Percentiles rank a stretch among this genome's conserved stretches.
Conservation (phyloP, 2,113 vertebrate species). For the Ivindomyrus marchei region DNA sequence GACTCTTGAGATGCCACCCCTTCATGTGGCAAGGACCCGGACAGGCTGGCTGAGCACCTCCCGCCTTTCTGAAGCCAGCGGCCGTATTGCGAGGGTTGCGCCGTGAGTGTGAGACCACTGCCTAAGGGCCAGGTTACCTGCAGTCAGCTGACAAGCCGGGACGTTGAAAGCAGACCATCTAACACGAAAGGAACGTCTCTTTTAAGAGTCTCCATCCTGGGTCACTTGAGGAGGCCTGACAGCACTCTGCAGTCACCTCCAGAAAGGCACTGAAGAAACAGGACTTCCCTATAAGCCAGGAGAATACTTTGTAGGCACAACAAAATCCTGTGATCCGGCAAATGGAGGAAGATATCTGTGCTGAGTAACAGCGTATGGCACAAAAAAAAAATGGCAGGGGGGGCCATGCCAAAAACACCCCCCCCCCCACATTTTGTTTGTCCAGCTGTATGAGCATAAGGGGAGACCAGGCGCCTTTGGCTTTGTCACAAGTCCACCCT, state of each 20-base stretch:
- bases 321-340: not conserved
- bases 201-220: not conserved
- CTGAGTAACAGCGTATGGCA: not conserved
- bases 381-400: not conserved
- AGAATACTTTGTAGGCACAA: not conserved
- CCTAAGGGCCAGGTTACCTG: not conserved
- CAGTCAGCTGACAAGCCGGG: not conserved
- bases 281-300: not conserved
- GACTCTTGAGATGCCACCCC: not conserved
- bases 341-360: not conserved
- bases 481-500: not conserved
- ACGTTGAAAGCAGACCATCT: not conserved
- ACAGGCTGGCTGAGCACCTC: not conserved
- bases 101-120: not conserved
- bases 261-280: not conserved
- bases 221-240: not conserved
- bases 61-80: not conserved
- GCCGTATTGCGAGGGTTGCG: not conserved
- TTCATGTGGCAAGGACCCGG: not conserved
- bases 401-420: not conserved
- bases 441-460: not conserved
- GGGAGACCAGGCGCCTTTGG: not conserved
- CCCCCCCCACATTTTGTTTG: not conserved
- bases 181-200: not conserved
- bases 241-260: not conserved